Base-by-base conservation (phyloP, 92 coral and sea anemone species). In the Bergia puertoricense region DNA sequence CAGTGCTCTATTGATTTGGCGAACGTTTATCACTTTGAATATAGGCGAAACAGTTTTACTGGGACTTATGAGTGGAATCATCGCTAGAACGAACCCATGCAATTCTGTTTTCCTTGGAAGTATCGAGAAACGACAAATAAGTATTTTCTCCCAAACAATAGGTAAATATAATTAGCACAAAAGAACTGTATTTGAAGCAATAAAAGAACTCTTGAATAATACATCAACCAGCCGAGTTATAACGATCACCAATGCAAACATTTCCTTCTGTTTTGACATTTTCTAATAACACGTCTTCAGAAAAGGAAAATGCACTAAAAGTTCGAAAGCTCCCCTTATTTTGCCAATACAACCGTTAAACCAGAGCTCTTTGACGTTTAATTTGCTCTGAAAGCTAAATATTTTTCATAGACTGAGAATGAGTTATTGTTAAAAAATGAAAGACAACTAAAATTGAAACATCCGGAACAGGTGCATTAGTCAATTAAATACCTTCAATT, bases 171-270 rank as follows among this genome's bases (percentile, higher is more conserved):
- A 71, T 44, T 84, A 30, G 51, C 79, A 44, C 75, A 48, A 84
- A 84, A 48, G 87, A 84, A 68, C 77, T 69, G 69, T 23, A 84
- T 84, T 84, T 84, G 74, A 67, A 72, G 87, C 77, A 84, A 69
- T 84, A 72, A 84, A 68, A 66, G 87, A 44, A 69, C 79, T 48
- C 51, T 30, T 84, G 65, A 84, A 84, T 84, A 23, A 84, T 84
- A 8, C 41, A 84, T 71, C 36, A 16, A n/a, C 43, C 45, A 84
- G 72, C 30, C 87, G 87, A 69, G 79, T 71, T 79, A 71, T 84
- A 71, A 84, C 78, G 72, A 84, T 15, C 23, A 30, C n/a, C 40
- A 84, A 46, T 37, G 20, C 79, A 84, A 84, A 84, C 44, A 84
- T 72, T 46, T 23, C 43, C 38, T n/a, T 45, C 77, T 84, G 45